Evolutionary conservation across 2,888 invertebrate species (phyloP), one percentile per base, ranked within the genome.

Genomic region (Parnassius smintheus): DNA sequence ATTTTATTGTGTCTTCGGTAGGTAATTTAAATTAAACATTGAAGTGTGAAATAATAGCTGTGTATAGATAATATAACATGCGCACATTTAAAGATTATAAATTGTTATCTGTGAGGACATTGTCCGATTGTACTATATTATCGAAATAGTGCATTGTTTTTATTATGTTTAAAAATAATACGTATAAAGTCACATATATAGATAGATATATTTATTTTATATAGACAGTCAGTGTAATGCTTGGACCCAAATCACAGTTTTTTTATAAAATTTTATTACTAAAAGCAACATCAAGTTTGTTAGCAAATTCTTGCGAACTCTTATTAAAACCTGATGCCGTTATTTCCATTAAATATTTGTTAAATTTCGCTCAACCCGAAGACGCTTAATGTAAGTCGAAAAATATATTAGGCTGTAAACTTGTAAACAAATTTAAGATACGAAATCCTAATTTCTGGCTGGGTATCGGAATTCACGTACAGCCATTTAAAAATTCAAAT

Each of bases 401-500:
- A 42, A 48, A 35, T 48, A 48, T 48, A n/a, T 48, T 35, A 35
- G 7, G 2, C 35, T 52, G 35, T 52, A 41, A 44, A 11, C 10
- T 44, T 44, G 44, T 44, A 11, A 11, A 44, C 11, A 44, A 2
- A 2, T 8, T 12, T 44, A 42, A 48, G 22, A 18, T 11, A 18
- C 10, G 49, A 49, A 55, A 44, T 51, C 42, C 51, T 56, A 51
- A 51, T 49, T 56, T 56, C 51, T 49, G 55, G 54, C 41, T 12
- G 44, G 55, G 42, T 13, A n/a, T 51, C 35, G 61, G 61, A 51
- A 61, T 56, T 61, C 41, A 44, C 51, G 45, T 18, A 45, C 49
- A 42, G 54, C 18, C 35, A 9, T 61, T 52, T 18, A 52, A 56
- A 50, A 56, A 51, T 56, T 52, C 53, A 57, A 62, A 59, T 56